Base-by-base conservation (phyloP, 2,888 invertebrate species). In the Dilophus febrilis region DNA sequence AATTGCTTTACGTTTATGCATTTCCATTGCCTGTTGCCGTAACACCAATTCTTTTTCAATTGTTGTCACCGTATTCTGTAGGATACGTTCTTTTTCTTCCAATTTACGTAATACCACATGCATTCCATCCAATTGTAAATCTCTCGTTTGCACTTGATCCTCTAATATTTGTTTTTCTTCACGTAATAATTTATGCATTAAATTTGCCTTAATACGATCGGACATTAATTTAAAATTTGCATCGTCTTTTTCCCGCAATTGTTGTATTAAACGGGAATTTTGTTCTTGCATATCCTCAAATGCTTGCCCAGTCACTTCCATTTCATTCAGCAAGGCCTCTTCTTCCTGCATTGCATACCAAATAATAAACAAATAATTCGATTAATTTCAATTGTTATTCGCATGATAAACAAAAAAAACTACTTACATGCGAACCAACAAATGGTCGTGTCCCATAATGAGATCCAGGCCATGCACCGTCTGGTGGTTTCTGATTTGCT, bases 281-380 rank as follows among this genome's bases (percentile, higher is more conserved):
- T 95, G 95, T 53, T 97, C 95, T 65, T 97, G 95, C 92, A 95
- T 94, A 55, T 98, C 97, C 59, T 98, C 97, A 56, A 94, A 94
- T 2, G 97, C 97, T 61, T 95, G 95, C 0, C 97, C 97, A 0
- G 97, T 98, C 3, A 94, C 92, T 59, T 98, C 97, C 91, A 98
- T 95, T 65, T 98, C 98, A 57, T 90, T 95, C 13, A 97, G 67
- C 38, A 98, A 67, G 0, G 94, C 92, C 56, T 97, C 95, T 61
- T 97, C 95, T 59, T 95, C 92, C 74, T 80, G 22, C 8, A 8
- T 4, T 80, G 22, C 8, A 8, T 4, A 6, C 59, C 44, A 51
- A 50, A 41, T 35, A 44, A 42, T 42, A 18, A 12, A 12, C 22
- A 35, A 22, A 37, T 32, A 17, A 33, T 28, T 19, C 18, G 12